Evolutionary conservation across 2,113 vertebrate species (phyloP), one percentile per base, ranked within the genome.

Genomic region (Passer montanus): DNA sequence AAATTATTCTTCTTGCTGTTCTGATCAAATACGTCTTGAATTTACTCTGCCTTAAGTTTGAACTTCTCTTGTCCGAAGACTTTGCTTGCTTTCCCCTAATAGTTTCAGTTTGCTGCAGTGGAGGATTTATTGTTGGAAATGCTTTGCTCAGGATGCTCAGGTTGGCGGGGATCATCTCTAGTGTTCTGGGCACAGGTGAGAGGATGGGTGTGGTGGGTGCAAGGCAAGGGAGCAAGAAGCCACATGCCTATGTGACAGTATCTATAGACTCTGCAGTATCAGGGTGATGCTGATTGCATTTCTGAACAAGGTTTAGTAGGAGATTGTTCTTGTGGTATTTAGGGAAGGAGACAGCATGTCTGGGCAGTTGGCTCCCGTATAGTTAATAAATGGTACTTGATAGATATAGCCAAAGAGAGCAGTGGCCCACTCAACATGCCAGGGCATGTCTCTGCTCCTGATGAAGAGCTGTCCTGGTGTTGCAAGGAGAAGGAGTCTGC

Each of bases 221-320:
- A 49, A 60, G 27, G 56, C 41, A 55, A 15, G 4, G 26, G 62
- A 37, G 31, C 9, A 2, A 50, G 35, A 28, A 56, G 13, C 19
- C 3, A 0, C 2, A 4, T 60, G 56, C n/a, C 27, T 14, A 0
- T 31, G 50, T 3, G 2, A 26, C 33, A 27, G 58, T 43, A 23
- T 55, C 23, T 50, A 3, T 13, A 66, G 26, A 37, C 30, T 27
- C 49, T 22, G 26, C 1, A 0, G 22, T 22, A 33, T 46, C 50
- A 47, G 44, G 33, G 31, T 47, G 58, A 31, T 22, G n/a, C 41
- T 1, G 6, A 15, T 44, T 30, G 10, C 19, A 17, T 60, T 89
- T 59, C 44, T 63, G 62, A 39, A 10, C 15, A 4, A 17, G 23
- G 39, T 64, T 81, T 50, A 74, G 37, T 46, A 30, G 60, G 44